Evolutionary conservation across 2,797 vertebrate genomes (phyloP), one percentile per base, ranked within the genome.

Genomic region (Malurus leucopterus): DNA sequence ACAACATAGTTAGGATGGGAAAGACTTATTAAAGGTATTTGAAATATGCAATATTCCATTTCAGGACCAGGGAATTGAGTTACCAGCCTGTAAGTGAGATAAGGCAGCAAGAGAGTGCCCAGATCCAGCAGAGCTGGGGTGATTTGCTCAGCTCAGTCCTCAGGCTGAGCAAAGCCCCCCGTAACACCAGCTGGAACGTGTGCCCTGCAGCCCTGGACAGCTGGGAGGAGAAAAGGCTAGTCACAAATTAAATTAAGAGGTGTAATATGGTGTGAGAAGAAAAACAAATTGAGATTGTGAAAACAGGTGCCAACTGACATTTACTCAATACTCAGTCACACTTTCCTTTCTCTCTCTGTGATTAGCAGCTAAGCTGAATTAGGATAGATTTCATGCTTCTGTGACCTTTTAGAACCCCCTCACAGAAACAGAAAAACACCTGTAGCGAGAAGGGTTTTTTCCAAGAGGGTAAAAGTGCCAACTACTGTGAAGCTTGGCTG

Each of bases 221-320:
- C 97, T 97, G 97, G 95, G 91, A 95, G 76, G 79, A 95, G 95
- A 90, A 82, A 89, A 90, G 83, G 46, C 59, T 69, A 58, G 88
- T 94, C 96, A 96, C 97, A 98, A 98, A 98, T 98, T 97, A 94
- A 98, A 98, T 98, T 98, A 98, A 96, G 97, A 97, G 91, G 95
- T 97, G 96, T 96, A 97, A 97, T 97, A 96, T 95, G 87, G 88
- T 82, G 64, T 95, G 95, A 95, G 93, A 96, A 96, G 95, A 96
- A 97, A 97, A 97, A 98, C 94, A 97, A 96, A 96, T 92, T 90
- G 94, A 97, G 97, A 98, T 97, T 97, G 95, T 95, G 93, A 98
- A 98, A 98, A 98, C 98, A 98, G 98, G 98, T 98, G 98, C 95
- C 96, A 92, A 93, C 90, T 95, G 94, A 96, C 95, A 91, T 96